These are phyloP conservation scores for Rafetus swinhoei DNA, from an alignment of 2,113 vertebrate species.

Conservation along the genomic window DNA sequence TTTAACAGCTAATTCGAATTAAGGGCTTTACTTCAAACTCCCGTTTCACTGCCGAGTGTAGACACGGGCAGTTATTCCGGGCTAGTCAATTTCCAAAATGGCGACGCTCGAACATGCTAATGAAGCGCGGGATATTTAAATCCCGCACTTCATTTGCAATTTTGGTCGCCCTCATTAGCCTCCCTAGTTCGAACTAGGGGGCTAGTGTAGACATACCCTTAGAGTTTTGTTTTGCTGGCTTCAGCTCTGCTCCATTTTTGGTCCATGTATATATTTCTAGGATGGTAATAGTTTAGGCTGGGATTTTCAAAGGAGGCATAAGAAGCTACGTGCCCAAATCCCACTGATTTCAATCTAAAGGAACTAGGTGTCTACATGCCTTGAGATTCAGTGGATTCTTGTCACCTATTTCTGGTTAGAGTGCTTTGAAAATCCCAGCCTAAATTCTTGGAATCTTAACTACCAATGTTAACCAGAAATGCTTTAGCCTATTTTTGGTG, in stretches of 20 bases:
- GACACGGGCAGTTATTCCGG: no score
- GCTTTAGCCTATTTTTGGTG: neutral
- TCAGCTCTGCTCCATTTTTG: neutral
- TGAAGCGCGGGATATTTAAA: no score
- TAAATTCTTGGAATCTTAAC: neutral
- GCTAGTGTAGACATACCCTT: neutral
- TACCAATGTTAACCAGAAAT: neutral
- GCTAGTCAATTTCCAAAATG: no score
- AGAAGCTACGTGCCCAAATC: neutral
- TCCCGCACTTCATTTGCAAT: no score
- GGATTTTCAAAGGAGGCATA: neutral
- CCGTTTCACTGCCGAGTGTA: no score
- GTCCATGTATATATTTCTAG: neutral
- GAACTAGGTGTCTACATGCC: neutral
- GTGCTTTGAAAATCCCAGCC: neutral
- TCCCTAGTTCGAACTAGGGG: no score
- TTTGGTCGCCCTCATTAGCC: no score
- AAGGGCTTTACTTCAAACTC: no score
- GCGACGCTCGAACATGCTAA: no score
- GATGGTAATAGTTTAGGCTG: neutral
- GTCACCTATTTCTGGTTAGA: neutral
- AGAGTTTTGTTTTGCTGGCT: neutral
- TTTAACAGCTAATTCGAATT: no score
- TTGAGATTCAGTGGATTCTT: neutral
- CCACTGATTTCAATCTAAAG: neutral